Conservation (phyloP, 2,113 vertebrate species). For the Cromileptes altivelis region DNA sequence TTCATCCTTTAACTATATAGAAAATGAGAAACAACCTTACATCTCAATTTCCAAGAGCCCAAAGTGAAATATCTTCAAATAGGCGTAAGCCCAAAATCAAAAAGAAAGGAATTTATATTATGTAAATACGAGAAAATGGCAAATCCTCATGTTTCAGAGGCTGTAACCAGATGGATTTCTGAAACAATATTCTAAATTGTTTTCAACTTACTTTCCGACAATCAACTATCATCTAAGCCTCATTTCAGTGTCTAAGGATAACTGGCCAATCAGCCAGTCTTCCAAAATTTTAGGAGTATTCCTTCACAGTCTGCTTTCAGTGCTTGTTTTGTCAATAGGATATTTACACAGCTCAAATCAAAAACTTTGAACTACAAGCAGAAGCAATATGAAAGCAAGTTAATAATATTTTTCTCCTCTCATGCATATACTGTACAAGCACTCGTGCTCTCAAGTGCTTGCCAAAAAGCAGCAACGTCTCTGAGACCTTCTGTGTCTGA, state of each 20-base stretch:
- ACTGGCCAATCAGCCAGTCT: background rate
- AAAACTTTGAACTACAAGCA: constrained; percentile 5
- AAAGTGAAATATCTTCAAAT: background rate
- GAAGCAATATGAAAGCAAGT: background rate
- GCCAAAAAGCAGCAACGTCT: constrained; percentile 15
- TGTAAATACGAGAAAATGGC: background rate
- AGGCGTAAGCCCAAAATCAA: background rate
- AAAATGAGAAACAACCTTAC: background rate
- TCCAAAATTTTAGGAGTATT: background rate
- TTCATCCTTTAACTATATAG: no score
- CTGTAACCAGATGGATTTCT: background rate
- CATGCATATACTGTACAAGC: constrained; percentile 6
- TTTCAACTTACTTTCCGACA: background rate
- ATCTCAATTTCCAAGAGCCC: background rate
- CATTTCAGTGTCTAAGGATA: background rate
- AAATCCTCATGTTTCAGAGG: background rate
- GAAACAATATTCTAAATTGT: background rate
- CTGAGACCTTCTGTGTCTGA: constrained; percentile 3
- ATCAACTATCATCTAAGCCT: background rate
- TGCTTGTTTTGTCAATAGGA: background rate
- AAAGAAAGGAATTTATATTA: background rate
- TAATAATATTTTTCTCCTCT: background rate
- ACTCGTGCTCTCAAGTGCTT: constrained; percentile 14
- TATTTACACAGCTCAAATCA: background rate
- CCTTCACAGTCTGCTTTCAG: background rate